Conservation (phyloP, 2,888 invertebrate genomes). For the Cheilosia pagana region DNA sequence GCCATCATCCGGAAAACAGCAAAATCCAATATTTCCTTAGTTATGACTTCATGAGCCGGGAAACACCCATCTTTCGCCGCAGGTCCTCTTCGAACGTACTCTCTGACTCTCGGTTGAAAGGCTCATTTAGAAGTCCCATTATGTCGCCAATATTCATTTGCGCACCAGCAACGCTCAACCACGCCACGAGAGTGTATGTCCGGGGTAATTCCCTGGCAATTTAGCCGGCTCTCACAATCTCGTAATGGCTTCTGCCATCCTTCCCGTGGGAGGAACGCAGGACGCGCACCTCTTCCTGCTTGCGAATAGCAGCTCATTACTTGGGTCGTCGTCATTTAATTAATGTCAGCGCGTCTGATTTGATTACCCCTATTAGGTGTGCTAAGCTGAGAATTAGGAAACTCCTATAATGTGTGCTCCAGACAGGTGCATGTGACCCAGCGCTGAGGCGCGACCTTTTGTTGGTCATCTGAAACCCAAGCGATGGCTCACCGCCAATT, state of each 20-base stretch:
- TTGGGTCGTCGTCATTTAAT: constrained; percentile 65
- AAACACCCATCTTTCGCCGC: constrained; percentile 28
- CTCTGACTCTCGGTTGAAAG: constrained; percentile 19
- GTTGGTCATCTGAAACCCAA: constrained; percentile 30
- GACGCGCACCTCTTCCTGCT: constrained; percentile 27
- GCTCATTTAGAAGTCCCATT: constrained; percentile 71
- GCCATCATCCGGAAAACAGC: constrained; percentile 29
- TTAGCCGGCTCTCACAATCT: constrained; percentile 57
- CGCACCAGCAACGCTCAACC: constrained; percentile 43
- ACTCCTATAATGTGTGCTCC: constrained; percentile 38
- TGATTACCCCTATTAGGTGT: constrained; percentile 69
- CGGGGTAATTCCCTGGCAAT: constrained; percentile 66
- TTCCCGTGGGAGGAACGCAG: constrained; percentile 42
- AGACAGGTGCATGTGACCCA: constrained; percentile 34
- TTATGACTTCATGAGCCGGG: constrained; percentile 54
- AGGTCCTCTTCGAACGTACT: not conserved
- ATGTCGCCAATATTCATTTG: constrained; percentile 74
- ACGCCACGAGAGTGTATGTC: constrained; percentile 48
- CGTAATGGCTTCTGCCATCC: constrained; percentile 67
- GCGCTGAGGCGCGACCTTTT: constrained; percentile 44
- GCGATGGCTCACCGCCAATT: constrained; percentile 45
- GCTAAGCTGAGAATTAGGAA: constrained; percentile 68
- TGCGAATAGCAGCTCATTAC: constrained; percentile 65
- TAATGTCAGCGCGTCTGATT: constrained; percentile 71
- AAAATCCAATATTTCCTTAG: constrained; percentile 60